These are phyloP conservation scores for Ophraella communa DNA, from an alignment of 2,888 invertebrate genomes.

Conservation along the genomic window DNA sequence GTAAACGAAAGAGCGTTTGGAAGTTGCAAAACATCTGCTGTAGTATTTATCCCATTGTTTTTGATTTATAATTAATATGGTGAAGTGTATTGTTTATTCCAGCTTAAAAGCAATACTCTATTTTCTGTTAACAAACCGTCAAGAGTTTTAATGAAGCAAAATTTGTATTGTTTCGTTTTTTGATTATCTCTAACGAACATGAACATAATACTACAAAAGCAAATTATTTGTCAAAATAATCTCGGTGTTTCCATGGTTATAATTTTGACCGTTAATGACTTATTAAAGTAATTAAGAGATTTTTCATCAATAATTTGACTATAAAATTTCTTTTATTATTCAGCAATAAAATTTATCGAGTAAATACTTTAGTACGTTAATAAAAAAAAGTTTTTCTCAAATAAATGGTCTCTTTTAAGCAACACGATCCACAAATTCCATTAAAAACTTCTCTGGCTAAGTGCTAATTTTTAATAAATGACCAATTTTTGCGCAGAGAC, in stretches of 20 bases:
- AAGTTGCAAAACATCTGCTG: background rate
- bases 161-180: conserved; percentile 32
- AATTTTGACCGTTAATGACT: background rate
- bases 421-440: background rate
- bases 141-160: conserved; percentile 15
- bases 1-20: conserved; percentile 19
- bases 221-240: background rate
- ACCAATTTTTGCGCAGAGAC: background rate
- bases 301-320: too few species aligned
- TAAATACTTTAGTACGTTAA: background rate
- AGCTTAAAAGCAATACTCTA: conserved; percentile 12
- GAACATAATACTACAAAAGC: background rate
- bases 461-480: background rate
- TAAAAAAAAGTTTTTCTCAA: background rate
- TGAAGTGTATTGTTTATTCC: conserved; percentile 31
- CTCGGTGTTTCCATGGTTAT: background rate
- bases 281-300: too few species aligned
- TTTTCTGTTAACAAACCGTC: conserved; percentile 14
- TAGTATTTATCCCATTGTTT: conserved; percentile 31
- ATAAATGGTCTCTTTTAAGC: background rate
- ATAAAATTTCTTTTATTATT: too few species aligned
- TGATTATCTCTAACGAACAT: conserved; percentile 7
- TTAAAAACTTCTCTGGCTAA: background rate
- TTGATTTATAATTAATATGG: conserved; percentile 37
- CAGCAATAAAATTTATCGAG: background rate